Percentiles rank a stretch among this genome's conserved stretches.
Evolutionary conservation across 2,797 vertebrate genomes (phyloP).

Genomic region (Pogonophryne albipinna): DNA sequence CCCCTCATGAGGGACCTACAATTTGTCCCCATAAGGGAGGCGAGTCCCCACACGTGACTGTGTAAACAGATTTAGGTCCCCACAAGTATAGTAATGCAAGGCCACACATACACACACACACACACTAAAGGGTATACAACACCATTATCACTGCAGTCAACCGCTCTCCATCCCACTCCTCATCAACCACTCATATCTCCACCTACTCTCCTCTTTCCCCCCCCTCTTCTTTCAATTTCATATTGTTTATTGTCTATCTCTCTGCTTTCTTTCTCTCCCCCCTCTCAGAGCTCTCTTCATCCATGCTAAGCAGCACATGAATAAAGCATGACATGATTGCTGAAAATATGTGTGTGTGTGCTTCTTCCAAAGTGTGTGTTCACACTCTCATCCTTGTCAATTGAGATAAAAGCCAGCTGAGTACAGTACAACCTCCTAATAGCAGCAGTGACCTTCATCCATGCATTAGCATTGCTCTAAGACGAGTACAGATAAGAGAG

Average conservation of each 20-base stretch:
- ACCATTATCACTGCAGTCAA: conserved; percentile 21
- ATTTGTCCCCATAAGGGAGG: too few relatives aligned
- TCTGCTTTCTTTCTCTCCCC: background rate
- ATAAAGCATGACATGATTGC: conserved; percentile 57
- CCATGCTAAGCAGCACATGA: conserved; percentile 61
- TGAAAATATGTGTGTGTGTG: background rate
- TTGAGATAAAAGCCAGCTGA: conserved; percentile 53
- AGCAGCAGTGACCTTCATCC: conserved; percentile 67
- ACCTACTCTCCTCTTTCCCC: conserved; percentile 18
- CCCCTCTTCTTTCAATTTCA: background rate
- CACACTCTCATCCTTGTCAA: conserved; percentile 50
- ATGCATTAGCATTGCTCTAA: conserved; percentile 39
- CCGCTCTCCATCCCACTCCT: conserved; percentile 41
- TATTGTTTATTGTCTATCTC: conserved; percentile 27
- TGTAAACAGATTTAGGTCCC: too few relatives aligned
- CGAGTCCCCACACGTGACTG: too few relatives aligned
- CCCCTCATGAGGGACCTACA: too few relatives aligned
- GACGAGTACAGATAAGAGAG: conserved; percentile 30
- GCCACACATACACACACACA: background rate
- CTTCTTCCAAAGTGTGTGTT: conserved; percentile 6
- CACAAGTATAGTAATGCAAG: too few relatives aligned
- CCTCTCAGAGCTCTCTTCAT: conserved; percentile 23
- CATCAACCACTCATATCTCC: conserved; percentile 40
- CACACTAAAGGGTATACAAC: background rate
- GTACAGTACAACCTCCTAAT: conserved; percentile 42